These are phyloP conservation scores for Tachina fera DNA, from an alignment of 2,888 invertebrate genomes.

Conservation along the genomic window DNA sequence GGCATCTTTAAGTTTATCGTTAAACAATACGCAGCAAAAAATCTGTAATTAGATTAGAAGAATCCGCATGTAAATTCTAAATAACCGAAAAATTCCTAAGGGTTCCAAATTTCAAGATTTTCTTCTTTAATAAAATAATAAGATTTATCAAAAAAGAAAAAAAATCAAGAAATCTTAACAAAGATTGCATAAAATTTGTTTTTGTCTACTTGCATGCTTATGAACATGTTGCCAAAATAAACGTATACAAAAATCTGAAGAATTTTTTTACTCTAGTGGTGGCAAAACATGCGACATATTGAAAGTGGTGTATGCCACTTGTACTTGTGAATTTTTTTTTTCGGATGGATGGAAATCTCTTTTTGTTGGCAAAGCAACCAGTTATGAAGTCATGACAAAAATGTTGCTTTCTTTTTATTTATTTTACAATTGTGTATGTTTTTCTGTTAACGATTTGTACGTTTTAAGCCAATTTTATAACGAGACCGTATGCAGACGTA, in stretches of 20 bases:
- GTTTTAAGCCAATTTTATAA: slow-evolving; percentile 60
- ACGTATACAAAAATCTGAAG: slow-evolving; percentile 3
- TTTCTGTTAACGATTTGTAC: slow-evolving; percentile 50
- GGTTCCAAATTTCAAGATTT: slow-evolving; percentile 1
- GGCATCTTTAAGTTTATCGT: no score
- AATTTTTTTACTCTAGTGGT: slow-evolving; percentile 30
- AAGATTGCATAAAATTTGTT: background rate
- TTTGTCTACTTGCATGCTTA: slow-evolving; percentile 3
- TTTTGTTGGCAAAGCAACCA: slow-evolving; percentile 9
- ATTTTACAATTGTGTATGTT: slow-evolving; percentile 31
- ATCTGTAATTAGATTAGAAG: slow-evolving; percentile 43
- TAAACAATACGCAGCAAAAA: background rate
- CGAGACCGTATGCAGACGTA: background rate
- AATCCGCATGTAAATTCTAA: background rate
- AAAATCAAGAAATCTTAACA: slow-evolving; percentile 1
- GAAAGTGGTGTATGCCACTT: slow-evolving; percentile 36
- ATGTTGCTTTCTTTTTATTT: slow-evolving; percentile 6
- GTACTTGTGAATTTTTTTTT: background rate
- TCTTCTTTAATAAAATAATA: slow-evolving; percentile 19
- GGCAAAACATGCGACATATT: slow-evolving; percentile 53
- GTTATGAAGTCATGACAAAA: slow-evolving; percentile 45
- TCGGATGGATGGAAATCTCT: background rate
- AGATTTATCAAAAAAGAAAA: background rate
- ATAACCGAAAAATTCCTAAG: slow-evolving; percentile 2
- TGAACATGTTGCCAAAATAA: background rate